Percentiles rank a stretch among this genome's conserved stretches.
Conservation (phyloP, 2,797 vertebrate genomes). For the Channallabes apus region DNA sequence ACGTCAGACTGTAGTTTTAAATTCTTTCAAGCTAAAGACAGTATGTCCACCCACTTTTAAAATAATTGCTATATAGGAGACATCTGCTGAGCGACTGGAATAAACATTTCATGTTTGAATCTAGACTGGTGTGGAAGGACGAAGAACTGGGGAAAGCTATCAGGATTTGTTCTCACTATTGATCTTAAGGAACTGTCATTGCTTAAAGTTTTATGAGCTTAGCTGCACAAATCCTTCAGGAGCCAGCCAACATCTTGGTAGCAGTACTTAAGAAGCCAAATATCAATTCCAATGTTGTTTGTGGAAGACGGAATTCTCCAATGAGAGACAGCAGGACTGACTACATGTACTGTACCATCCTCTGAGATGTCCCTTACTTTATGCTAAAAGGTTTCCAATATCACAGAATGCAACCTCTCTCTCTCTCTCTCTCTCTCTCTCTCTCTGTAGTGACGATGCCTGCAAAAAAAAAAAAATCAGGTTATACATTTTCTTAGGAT, state of each 20-base stretch:
- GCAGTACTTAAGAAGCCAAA: constrained; percentile 47
- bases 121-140: constrained; percentile 9
- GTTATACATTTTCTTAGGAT: not conserved
- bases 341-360: constrained; percentile 45
- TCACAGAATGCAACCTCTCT: constrained; percentile 10
- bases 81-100: constrained; percentile 8
- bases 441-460: not conserved
- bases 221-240: constrained; percentile 59
- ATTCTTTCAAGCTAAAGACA: constrained; percentile 2
- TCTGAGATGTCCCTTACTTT: constrained; percentile 17
- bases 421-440: not conserved
- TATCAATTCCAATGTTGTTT: constrained; percentile 56
- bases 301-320: constrained; percentile 38
- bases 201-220: constrained; percentile 64
- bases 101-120: constrained; percentile 12
- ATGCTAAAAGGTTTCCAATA: constrained; percentile 34
- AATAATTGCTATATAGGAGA: constrained; percentile 18
- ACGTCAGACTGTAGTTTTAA: not conserved
- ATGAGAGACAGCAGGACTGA: constrained; percentile 52
- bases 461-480: not conserved
- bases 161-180: constrained; percentile 54
- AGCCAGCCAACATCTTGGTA: constrained; percentile 54
- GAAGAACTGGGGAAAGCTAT: constrained; percentile 48
- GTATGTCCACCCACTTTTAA: not conserved
- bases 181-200: constrained; percentile 62